Percentiles rank a stretch among this genome's conserved stretches.
phyloP scores from a whole-genome alignment of 2,797 vertebrate species.

The Molossus alvarezi region DNA sequence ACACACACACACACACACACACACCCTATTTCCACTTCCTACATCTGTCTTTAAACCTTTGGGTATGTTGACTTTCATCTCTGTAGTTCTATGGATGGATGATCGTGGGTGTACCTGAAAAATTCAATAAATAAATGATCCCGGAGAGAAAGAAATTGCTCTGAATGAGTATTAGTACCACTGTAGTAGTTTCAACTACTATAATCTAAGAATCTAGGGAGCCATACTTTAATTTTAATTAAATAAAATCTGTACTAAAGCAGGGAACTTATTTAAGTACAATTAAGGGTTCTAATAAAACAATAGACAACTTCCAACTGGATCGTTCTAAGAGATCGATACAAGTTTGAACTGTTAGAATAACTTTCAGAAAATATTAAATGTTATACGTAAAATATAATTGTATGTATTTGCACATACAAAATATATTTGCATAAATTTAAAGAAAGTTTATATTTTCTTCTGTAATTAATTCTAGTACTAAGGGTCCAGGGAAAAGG shows the following conservation, averaged over 20 bases:
- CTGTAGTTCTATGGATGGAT: neutral
- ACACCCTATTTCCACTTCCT: neutral
- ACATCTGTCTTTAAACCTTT: conserved; percentile 18
- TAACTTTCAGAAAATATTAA: conserved; percentile 56
- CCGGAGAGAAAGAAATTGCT: conserved; percentile 58
- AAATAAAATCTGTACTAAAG: conserved; percentile 60
- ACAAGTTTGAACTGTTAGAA: conserved; percentile 65
- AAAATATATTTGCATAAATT: conserved; percentile 67
- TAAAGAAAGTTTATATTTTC: conserved; percentile 33
- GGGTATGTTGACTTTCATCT: neutral
- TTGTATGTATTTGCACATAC: conserved; percentile 64
- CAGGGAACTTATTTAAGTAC: conserved; percentile 39
- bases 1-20: neutral
- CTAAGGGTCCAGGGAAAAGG: conserved; percentile 50
- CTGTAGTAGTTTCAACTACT: neutral
- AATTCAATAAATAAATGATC: conserved; percentile 44
- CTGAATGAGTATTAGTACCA: neutral
- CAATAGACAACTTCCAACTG: conserved; percentile 46
- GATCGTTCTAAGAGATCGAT: conserved; percentile 54
- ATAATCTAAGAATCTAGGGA: conserved; percentile 5
- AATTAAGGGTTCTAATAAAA: conserved; percentile 30
- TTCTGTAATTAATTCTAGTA: conserved; percentile 50
- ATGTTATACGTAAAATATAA: conserved; percentile 38
- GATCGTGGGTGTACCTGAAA: neutral
- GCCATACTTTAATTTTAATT: conserved; percentile 64